Conservation (phyloP, 2,888 invertebrate species). For the Ellobium chinense region DNA sequence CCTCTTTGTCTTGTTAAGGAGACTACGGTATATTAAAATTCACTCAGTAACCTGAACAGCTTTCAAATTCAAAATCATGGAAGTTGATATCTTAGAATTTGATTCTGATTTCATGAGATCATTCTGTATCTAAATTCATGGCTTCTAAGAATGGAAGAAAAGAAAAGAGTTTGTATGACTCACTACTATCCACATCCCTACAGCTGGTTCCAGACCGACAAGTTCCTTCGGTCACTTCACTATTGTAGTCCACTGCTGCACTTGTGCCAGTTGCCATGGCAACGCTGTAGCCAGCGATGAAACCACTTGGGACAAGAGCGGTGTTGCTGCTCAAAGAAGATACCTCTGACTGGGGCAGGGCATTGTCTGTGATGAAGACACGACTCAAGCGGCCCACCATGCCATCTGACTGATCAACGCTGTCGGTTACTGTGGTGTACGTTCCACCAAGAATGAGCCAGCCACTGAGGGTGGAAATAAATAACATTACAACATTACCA, state of each 20-base stretch:
- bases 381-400: slow-evolving; percentile 60
- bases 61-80: too few relatives aligned
- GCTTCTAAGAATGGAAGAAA: background rate
- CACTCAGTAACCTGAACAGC: too few relatives aligned
- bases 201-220: slow-evolving; percentile 27
- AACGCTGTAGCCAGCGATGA: slow-evolving; percentile 43
- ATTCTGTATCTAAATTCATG: too few relatives aligned
- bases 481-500: too few relatives aligned
- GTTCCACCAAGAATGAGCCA: slow-evolving; percentile 55
- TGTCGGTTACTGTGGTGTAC: slow-evolving; percentile 36
- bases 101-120: too few relatives aligned
- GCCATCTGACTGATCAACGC: slow-evolving; percentile 43
- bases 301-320: slow-evolving; percentile 33
- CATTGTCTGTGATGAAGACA: slow-evolving; percentile 49
- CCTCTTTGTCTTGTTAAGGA: too few relatives aligned
- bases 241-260: slow-evolving; percentile 51
- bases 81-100: too few relatives aligned
- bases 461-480: slow-evolving; percentile 57
- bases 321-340: slow-evolving; percentile 37
- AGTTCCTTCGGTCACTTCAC: slow-evolving; percentile 46
- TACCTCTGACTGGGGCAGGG: slow-evolving; percentile 50
- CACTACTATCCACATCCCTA: slow-evolving; percentile 9
- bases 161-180: background rate
- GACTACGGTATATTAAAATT: too few relatives aligned
- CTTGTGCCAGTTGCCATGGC: slow-evolving; percentile 46